Percentiles rank a stretch among this genome's conserved stretches.
Evolutionary conservation across 92 coral and sea anemone species (phyloP).

Genomic region (Chrysogorgia sp.): DNA sequence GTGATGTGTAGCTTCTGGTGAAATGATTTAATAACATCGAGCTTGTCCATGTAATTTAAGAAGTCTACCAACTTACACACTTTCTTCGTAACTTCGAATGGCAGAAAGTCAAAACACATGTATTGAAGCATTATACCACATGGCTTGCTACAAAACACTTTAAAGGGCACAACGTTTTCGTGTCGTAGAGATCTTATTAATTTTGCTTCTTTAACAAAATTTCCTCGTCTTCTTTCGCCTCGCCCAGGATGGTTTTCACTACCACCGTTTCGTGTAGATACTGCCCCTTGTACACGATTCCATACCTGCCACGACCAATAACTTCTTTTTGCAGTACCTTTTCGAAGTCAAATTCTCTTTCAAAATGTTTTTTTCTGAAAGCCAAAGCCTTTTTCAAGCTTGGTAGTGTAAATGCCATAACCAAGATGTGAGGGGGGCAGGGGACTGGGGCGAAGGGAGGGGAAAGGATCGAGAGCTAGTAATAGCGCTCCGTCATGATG

Average conservation of each 20-base stretch:
- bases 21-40: background rate
- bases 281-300: background rate
- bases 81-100: background rate
- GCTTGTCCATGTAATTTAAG: conserved; percentile 2
- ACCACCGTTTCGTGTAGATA: background rate
- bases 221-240: background rate
- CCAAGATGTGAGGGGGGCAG: too few species aligned
- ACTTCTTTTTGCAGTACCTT: background rate
- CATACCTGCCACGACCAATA: conserved; percentile 5
- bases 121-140: too few species aligned
- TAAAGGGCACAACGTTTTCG: too few species aligned
- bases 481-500: too few species aligned
- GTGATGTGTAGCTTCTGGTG: background rate
- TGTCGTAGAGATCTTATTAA: background rate
- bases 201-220: background rate
- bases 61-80: background rate
- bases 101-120: background rate
- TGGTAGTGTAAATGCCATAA: too few species aligned
- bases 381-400: background rate
- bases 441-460: too few species aligned
- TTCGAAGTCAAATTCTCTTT: background rate
- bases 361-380: background rate
- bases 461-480: too few species aligned
- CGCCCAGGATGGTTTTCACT: background rate
- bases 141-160: too few species aligned